Evolutionary conservation across 1,140 invertebrate genomes (phyloP), one percentile per base, ranked within the genome.

Genomic region (Drosophila kepulauana): DNA sequence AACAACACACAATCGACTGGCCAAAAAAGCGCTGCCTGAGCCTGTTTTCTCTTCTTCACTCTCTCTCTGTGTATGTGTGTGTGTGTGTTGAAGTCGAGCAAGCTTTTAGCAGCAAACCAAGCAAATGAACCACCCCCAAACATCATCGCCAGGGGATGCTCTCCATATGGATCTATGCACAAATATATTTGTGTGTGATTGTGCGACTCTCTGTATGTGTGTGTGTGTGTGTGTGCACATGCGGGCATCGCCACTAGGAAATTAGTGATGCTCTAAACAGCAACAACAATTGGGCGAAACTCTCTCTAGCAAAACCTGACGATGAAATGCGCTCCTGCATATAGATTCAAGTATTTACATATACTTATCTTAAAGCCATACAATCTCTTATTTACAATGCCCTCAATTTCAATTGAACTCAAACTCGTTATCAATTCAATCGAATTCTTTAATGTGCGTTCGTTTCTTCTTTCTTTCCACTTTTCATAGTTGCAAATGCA

Each of bases 261-360:
- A 64, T 70, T 63, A 63, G 58, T 63, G 67, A 70, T 70, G 67
- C 67, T 62, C 59, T 28, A 63, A 46, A 45, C 67, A 46, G 15
- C 67, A 70, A 70, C 67, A 63, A 64, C 49, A 70, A 64, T 62
- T 8, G 49, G 5, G 48, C 51, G 20, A 54, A 54, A 38, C 35
- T 33, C 30, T 33, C 28, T 54, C 38, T 45, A 25, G 20, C 20
- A 25, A 25, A 38, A 38, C 13, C 52, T 56, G 59, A 5, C 16
- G 46, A 45, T n/a, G 1, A 35, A 3, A 62, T 52, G 28, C 28
- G 30, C 8, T 25, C 20, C 20, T 35, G 25, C 28, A 52, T 33
- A 13, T 8, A 52, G n/a, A 52, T 33, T 52, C n/a, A 52, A 52
- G 15, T 52, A 48, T 62, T 49, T 62, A 35, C 49, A 49, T 7